Base-by-base conservation (phyloP, 2,888 invertebrate species). In the Phyllotreta cruciferae region DNA sequence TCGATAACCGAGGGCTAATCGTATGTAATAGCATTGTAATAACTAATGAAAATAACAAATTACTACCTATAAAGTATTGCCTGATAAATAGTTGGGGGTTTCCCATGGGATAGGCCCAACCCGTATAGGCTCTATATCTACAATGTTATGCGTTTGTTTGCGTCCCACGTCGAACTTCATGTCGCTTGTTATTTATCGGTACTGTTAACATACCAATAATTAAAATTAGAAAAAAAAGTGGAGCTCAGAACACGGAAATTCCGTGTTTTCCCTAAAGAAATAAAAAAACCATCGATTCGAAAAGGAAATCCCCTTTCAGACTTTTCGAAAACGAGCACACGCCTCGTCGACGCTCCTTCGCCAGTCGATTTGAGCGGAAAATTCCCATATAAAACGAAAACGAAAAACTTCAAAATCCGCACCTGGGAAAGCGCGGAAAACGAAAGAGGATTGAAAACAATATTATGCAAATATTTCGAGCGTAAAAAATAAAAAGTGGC, bases 381-480 rank as follows among this genome's bases (percentile, higher is more conserved):
- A 24, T 24, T 24, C 24, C 24, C 24, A 24, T 24, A 35, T 44
- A 44, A 10, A 7, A 10, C 36, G 38, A 35, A 11, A 37, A 3
- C 38, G 44, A 49, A 63, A 56, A 66, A 63, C 62, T 62, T 57
- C 63, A 60, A 24, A 24, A 64, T 64, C 67, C 64, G 64, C 56
- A 67, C 64, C 67, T 67, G 67, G 44, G 66, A 60, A 57, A 50
- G 24, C 24, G 24, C 24, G 24, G 24, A 60, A 63, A 58, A 66
- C 63, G 69, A 69, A 73, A 75, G 74, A 73, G 74, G 74, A 75
- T 77, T 74, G 74, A 71, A 70, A 74, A 75, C 75, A 74, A 77
- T 76, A 75, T 77, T 78, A 78, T 78, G 77, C 77, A 78, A 78
- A 78, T 77, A 78, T 77, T 75, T 75, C 76, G 73, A 73, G 76